Percentiles rank a stretch among this genome's conserved stretches.
Conservation (phyloP, 2,113 vertebrate genomes). For the Periophthalmus modestus region DNA sequence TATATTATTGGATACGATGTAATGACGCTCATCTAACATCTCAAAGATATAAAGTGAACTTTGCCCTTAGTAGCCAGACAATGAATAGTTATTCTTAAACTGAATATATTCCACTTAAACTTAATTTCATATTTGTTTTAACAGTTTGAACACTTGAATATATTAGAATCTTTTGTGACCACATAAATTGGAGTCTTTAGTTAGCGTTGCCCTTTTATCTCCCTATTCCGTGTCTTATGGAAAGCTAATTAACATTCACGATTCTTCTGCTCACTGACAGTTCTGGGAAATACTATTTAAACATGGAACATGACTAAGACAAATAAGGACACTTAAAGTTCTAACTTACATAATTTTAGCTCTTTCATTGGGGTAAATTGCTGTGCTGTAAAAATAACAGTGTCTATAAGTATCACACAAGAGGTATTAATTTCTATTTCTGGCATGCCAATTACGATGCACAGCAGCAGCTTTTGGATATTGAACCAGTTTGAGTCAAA, state of each 20-base stretch:
- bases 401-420: constrained; percentile 40
- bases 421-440: constrained; percentile 67
- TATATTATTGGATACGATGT: background rate
- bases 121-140: background rate
- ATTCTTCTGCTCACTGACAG: constrained; percentile 33
- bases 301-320: constrained; percentile 20
- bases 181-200: constrained; percentile 48
- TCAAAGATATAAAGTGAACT: background rate
- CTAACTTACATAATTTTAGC: constrained; percentile 16
- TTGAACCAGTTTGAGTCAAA: constrained; percentile 67
- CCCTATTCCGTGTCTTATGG: constrained; percentile 29
- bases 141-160: constrained; percentile 20
- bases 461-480: constrained; percentile 63
- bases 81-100: background rate
- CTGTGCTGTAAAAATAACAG: constrained; percentile 5
- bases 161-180: constrained; percentile 30
- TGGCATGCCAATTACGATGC: constrained; percentile 62
- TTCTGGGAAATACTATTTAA: constrained; percentile 11
- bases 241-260: constrained; percentile 63
- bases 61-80: background rate
- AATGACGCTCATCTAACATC: background rate
- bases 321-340: constrained; percentile 23
- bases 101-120: background rate
- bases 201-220: constrained; percentile 36
- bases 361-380: constrained; percentile 18